A percentile compares a stretch with the other conserved stretches of the same genome.
Evolutionary conservation across 2,797 vertebrate genomes (phyloP).

Genomic region (Nyctalus aviator): DNA sequence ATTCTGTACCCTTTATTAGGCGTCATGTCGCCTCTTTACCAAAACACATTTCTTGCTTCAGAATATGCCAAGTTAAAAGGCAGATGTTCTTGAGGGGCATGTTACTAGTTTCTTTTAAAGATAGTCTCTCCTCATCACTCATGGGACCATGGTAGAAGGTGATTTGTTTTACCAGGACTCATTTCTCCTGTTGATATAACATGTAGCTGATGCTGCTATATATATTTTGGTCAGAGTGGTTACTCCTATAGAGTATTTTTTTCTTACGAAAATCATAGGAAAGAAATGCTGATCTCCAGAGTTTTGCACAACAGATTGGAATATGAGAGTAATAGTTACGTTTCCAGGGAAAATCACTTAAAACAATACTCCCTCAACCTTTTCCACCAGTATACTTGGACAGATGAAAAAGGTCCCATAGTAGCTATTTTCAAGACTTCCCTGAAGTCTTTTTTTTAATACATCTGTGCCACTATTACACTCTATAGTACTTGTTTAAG

Average conservation of each 20-base stretch:
- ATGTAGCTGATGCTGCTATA: neutral
- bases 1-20: neutral
- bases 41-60: neutral
- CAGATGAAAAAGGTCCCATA: neutral
- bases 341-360: neutral
- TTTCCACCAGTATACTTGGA: neutral
- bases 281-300: neutral
- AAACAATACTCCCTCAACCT: neutral
- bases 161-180: neutral
- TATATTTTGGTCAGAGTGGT: constrained; percentile 15
- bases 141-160: neutral
- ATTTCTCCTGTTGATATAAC: neutral
- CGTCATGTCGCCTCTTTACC: neutral
- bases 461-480: neutral
- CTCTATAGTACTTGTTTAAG: constrained; percentile 6
- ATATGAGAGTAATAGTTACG: neutral
- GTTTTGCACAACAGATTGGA: neutral
- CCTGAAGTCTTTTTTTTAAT: constrained; percentile 1
- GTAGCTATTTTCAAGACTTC: neutral
- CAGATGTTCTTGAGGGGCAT: neutral
- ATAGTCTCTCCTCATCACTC: neutral
- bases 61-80: neutral
- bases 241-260: constrained; percentile 35
- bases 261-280: neutral
- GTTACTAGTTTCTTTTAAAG: constrained; percentile 39